Percentiles rank a stretch among this genome's conserved stretches.
These are phyloP conservation scores for Hydrolagus colliei DNA, from an alignment of 2,797 vertebrate genomes.

Conservation along the genomic window DNA sequence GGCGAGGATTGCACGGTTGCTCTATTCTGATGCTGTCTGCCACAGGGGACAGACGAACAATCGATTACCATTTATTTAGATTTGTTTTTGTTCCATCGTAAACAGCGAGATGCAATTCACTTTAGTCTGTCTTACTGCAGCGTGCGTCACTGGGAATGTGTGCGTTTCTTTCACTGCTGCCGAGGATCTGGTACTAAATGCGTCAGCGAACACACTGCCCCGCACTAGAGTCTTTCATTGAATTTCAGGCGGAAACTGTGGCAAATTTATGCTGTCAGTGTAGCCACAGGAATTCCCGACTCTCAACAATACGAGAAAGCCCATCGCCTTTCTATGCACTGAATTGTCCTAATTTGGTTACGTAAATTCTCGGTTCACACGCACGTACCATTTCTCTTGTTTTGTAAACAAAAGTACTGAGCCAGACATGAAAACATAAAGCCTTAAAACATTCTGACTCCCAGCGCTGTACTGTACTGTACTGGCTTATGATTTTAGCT, in stretches of 20 bases:
- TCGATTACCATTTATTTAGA: not conserved
- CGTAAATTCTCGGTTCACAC: not conserved
- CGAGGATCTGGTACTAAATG: not conserved
- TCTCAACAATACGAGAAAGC: not conserved
- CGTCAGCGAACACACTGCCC: not conserved
- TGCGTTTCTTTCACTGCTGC: not conserved
- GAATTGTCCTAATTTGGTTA: constrained; percentile 4
- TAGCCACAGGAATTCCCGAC: not conserved
- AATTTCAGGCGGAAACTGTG: not conserved
- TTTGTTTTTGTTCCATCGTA: not conserved
- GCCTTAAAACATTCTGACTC: not conserved
- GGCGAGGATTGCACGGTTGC: not conserved
- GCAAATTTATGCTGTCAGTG: not conserved
- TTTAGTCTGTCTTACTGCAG: not conserved
- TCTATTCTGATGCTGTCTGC: not conserved
- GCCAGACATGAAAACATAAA: no score
- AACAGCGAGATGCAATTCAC: not conserved
- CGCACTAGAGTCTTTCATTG: not conserved
- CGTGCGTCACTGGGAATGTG: not conserved
- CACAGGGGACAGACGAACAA: not conserved
- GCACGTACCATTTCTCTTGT: not conserved
- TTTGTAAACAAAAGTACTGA: no score
- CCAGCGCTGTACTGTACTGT: not conserved
- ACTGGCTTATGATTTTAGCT: no score
- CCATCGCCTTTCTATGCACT: not conserved